A percentile compares a stretch with the other conserved stretches of the same genome.
phyloP scores from a whole-genome alignment of 2,797 vertebrate species.

The Gallinago nigripennis region DNA sequence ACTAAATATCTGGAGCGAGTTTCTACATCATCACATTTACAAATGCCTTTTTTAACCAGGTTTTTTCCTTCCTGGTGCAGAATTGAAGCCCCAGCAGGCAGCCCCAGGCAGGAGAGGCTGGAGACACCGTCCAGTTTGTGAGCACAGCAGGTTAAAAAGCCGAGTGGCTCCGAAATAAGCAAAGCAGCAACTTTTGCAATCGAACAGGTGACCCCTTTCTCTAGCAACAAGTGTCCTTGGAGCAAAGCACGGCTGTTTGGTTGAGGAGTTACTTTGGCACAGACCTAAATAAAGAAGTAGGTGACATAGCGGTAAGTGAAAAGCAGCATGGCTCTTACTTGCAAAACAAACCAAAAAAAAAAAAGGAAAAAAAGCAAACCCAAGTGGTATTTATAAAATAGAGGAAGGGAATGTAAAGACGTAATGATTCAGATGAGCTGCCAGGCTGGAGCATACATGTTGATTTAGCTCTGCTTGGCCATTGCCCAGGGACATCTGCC shows the following conservation, averaged over 20 bases:
- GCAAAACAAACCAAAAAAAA: not conserved
- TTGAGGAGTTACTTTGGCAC: not conserved
- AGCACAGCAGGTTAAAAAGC: not conserved
- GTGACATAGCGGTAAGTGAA: not conserved
- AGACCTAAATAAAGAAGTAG: not conserved
- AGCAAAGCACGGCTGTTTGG: not conserved
- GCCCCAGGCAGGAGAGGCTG: not conserved
- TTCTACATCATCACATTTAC: not conserved
- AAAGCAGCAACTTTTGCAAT: not conserved
- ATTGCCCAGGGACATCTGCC: not conserved
- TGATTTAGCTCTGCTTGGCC: not conserved
- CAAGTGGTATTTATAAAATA: conserved; percentile 56
- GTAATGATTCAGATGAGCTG: not conserved
- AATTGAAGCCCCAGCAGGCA: not conserved
- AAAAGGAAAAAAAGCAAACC: not conserved
- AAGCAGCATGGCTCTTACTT: not conserved
- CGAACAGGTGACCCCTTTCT: not conserved
- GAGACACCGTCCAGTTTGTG: not conserved
- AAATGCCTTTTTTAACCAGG: not conserved
- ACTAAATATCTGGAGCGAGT: not conserved
- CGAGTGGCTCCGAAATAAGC: not conserved
- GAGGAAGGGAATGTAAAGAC: conserved; percentile 42
- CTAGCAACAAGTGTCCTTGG: not conserved
- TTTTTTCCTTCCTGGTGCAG: not conserved
- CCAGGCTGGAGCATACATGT: not conserved